Evolutionary conservation across 2,797 vertebrate genomes (phyloP).

Genomic region (Enteromius viviparus): DNA sequence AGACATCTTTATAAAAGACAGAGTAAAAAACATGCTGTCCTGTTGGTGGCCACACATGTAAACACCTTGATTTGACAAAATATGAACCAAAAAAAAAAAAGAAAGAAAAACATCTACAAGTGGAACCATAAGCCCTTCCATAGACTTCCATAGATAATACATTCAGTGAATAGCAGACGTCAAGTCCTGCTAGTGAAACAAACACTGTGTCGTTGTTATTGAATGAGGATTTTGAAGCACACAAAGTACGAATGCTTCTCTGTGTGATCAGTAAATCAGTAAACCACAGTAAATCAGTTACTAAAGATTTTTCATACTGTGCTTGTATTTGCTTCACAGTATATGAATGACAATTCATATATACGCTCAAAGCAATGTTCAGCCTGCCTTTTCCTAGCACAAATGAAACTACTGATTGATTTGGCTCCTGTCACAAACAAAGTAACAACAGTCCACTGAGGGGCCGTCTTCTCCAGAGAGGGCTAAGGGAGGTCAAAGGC

Average conservation of each 20-base stretch:
- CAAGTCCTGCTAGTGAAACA: slow-evolving; percentile 54
- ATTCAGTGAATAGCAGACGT: slow-evolving; percentile 65
- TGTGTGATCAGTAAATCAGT: slow-evolving; percentile 51
- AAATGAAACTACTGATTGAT: slow-evolving; percentile 65
- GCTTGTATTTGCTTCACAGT: slow-evolving; percentile 62
- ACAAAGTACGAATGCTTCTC: slow-evolving; percentile 47
- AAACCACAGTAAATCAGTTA: slow-evolving; percentile 48
- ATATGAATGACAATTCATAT: slow-evolving; percentile 50
- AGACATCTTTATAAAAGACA: slow-evolving; percentile 98
- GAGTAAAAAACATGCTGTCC: slow-evolving; percentile 76
- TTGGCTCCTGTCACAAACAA: slow-evolving; percentile 70
- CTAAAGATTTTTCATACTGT: slow-evolving; percentile 57
- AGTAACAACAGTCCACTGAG: slow-evolving; percentile 68
- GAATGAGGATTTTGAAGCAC: slow-evolving; percentile 56
- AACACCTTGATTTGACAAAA: slow-evolving; percentile 72
- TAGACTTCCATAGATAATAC: slow-evolving; percentile 59
- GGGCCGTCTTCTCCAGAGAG: slow-evolving; percentile 43
- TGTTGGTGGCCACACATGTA: slow-evolving; percentile 76
- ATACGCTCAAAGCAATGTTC: slow-evolving; percentile 42
- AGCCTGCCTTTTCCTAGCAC: slow-evolving; percentile 61
- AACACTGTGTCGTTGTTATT: slow-evolving; percentile 59
- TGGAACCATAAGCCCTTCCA: slow-evolving; percentile 64
- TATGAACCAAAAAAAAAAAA: slow-evolving; percentile 58
- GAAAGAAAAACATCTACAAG: slow-evolving; percentile 58
- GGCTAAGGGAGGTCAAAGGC: slow-evolving; percentile 45